Base-by-base conservation (phyloP, 2,888 invertebrate genomes). In the Gymnocheta viridis region DNA sequence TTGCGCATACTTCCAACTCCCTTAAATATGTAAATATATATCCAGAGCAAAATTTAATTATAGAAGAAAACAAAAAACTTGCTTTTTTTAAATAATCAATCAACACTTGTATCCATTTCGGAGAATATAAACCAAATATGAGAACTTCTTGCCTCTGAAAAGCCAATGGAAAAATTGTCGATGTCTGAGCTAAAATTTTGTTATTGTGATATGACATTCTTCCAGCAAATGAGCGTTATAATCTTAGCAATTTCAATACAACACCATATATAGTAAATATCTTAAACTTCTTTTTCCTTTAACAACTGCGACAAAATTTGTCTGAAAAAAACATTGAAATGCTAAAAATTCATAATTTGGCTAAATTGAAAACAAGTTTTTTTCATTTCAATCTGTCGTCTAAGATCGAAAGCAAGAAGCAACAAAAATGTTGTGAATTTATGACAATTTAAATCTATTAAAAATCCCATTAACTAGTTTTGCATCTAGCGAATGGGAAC, bases 401-500 rank as follows among this genome's bases (percentile, higher is more conserved):
- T 4, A 70, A 56, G 24, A 47, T 29, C 22, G 47, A 60, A 58
- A 44, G 47, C 47, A 19, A 47, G 24, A 27, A 73, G 10, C 14
- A 38, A 74, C 12, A 47, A 35, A 10, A 17, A 19, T 17, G 24
- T n/a, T 44, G 12, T 9, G n/a, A 44, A 17, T 72, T 60, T 72
- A 47, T 60, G 27, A 38, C 49, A 62, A 38, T 19, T 73, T 3
- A 58, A 27, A 41, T 32, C n/a, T 10, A 47, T 27, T 49, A 22
- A 51, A 73, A 74, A 29, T 56, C 19, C 14, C 56, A 38, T 47
- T 67, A 67, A 76, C 78, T 17, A 22, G 78, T 78, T 78, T 69
- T 60, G 69, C 60, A 22, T 78, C 60, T 51, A 51, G 62, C 17
- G 58, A 60, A 29, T 47, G 19, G 14, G 14, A 19, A 19, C 44